Evolutionary conservation across 2,113 vertebrate species (phyloP), one percentile per base, ranked within the genome.

Genomic region (Triplophysa rosa): DNA sequence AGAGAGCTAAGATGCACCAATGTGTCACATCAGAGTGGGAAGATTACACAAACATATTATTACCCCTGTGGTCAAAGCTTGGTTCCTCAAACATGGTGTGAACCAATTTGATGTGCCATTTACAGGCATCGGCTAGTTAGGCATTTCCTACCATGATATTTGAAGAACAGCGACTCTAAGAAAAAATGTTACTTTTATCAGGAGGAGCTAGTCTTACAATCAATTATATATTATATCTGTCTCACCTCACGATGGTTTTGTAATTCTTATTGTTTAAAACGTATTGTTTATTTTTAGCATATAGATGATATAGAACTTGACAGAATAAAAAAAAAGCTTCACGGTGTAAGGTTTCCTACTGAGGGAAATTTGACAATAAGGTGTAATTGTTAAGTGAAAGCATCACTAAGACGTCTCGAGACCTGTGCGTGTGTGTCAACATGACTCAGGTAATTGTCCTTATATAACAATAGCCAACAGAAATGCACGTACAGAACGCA

Each of bases 71-170:
- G 79, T 75, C 16, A 5, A 61, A 10, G 62, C 63, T 54, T 58
- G 37, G 58, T 84, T 84, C 83, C 83, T 79, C 70, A 81, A 81
- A 84, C 29, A 56, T 58, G 56, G 17, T 84, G 79, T 73, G 64
- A 81, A 81, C 63, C 56, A 33, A 58, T 67, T 42, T 69, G 65
- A 19, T 49, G 58, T n/a, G 49, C 33, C 21, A 62, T 74, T 81
- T 79, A 74, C 79, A 65, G 58, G 47, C 79, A 78, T 16, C 4
- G 19, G 72, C 56, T 64, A 56, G 17, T n/a, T 56, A 59, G 71
- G 58, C 33, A 62, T 45, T 68, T 62, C 37, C 33, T 33, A 59
- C 54, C 2, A 10, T n/a, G 49, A 45, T 54, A 71, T 45, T 52
- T 63, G 69, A 67, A 68, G 33, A 14, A n/a, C 8, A 45, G 42